Conservation (phyloP, 2,113 vertebrate genomes). For the Mastomys natalensis region DNA sequence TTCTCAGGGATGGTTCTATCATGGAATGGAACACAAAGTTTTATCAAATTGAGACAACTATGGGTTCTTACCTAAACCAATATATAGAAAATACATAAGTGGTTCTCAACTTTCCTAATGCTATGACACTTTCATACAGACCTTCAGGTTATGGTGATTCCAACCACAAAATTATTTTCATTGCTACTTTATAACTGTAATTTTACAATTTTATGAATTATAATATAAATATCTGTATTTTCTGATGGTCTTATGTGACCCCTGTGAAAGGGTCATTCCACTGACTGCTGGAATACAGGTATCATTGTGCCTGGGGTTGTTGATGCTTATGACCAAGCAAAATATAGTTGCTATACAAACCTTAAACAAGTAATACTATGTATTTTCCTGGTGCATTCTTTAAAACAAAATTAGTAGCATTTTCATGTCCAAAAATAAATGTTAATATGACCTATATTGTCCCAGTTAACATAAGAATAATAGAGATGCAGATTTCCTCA, state of each 20-base stretch:
- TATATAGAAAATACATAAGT: not conserved
- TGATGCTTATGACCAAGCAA: not conserved
- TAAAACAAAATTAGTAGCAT: not conserved
- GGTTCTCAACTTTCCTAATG: not conserved
- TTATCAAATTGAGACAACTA: not conserved
- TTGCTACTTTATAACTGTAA: too few species aligned
- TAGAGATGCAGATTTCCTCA: not conserved
- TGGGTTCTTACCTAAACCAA: not conserved
- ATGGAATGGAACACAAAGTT: not conserved
- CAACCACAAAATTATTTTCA: too few species aligned
- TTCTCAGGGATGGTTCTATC: not conserved
- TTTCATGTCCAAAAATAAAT: not conserved
- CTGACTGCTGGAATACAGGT: not conserved
- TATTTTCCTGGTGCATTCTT: not conserved
- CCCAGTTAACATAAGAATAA: not conserved
- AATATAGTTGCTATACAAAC: not conserved
- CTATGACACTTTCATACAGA: too few species aligned
- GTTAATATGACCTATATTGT: not conserved
- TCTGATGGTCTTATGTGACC: not conserved
- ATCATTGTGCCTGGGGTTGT: too few species aligned
- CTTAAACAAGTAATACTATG: too few species aligned
- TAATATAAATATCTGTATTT: not conserved
- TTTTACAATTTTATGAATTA: too few species aligned
- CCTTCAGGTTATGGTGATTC: too few species aligned
- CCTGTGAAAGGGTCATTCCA: not conserved